Percentiles rank a stretch among this genome's conserved stretches.
phyloP scores from a whole-genome alignment of 2,797 vertebrate species.

The Aselliscus stoliczkanus region DNA sequence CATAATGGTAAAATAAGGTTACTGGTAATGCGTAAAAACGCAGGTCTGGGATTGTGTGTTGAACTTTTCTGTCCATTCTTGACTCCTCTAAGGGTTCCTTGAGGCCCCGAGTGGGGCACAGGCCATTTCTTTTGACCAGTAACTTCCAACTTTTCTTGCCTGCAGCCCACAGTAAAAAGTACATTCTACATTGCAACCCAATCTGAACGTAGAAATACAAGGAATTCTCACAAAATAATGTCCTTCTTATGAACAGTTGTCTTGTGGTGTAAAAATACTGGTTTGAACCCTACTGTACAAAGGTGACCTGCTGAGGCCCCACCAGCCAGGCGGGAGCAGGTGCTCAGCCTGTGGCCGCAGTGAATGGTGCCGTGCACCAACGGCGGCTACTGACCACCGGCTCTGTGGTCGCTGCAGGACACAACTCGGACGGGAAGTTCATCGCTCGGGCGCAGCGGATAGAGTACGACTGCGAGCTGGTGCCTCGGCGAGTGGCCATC shows the following conservation, averaged over 20 bases:
- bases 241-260: rapidly evolving
- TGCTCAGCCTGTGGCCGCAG: rapidly evolving
- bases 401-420: conserved; percentile 81
- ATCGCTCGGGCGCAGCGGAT: conserved; percentile 96
- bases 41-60: no score
- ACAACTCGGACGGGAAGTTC: conserved; percentile 97
- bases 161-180: neutral
- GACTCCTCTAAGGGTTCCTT: no score
- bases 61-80: neutral
- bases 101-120: no score
- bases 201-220: rapidly evolving
- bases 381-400: neutral
- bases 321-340: rapidly evolving
- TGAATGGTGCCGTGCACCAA: rapidly evolving
- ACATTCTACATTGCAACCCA: rapidly evolving
- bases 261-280: neutral
- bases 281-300: neutral
- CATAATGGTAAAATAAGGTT: rapidly evolving
- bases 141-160: neutral
- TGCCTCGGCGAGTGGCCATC: conserved; percentile 92
- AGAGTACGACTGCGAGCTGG: conserved; percentile 96
- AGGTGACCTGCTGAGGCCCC: neutral
- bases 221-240: rapidly evolving
- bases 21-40: no score
- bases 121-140: neutral